phyloP scores from a whole-genome alignment of 2,113 vertebrate genomes.

The Saccopteryx bilineata region DNA sequence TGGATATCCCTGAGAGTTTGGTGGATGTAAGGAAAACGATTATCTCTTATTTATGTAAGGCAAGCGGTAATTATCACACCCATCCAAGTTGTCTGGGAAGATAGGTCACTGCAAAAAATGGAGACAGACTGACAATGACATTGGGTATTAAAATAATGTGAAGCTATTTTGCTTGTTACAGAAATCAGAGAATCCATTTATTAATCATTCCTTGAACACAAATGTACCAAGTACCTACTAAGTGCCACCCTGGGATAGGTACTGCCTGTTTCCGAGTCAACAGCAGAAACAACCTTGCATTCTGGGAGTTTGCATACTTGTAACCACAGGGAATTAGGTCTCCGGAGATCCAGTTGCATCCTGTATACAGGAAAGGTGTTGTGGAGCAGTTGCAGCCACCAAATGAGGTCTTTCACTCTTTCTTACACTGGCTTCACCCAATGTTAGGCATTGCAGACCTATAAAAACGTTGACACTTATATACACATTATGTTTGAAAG shows the following conservation, averaged over 20 bases:
- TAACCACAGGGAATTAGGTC: neutral
- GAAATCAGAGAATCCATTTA: neutral
- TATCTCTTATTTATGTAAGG: slow-evolving; percentile 62
- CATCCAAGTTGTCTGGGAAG: slow-evolving; percentile 9
- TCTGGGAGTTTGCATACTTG: neutral
- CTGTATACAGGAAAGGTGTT: neutral
- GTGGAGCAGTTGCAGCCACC: neutral
- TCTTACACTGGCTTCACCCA: neutral
- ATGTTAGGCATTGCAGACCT: neutral
- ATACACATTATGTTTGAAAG: neutral
- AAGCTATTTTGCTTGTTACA: neutral
- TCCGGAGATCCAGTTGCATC: neutral
- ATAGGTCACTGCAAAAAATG: neutral
- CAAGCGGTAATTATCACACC: slow-evolving; percentile 66
- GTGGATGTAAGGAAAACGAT: slow-evolving; percentile 8
- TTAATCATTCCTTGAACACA: neutral
- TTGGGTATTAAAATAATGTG: neutral
- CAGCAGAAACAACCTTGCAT: neutral
- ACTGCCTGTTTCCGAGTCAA: fast-evolving
- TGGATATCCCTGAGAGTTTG: slow-evolving; percentile 12
- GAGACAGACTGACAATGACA: neutral
- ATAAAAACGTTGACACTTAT: neutral
- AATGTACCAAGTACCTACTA: neutral
- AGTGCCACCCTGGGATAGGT: fast-evolving
- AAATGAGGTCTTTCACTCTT: neutral